Conservation (phyloP, 2,797 vertebrate species). For the Coluber constrictor region DNA sequence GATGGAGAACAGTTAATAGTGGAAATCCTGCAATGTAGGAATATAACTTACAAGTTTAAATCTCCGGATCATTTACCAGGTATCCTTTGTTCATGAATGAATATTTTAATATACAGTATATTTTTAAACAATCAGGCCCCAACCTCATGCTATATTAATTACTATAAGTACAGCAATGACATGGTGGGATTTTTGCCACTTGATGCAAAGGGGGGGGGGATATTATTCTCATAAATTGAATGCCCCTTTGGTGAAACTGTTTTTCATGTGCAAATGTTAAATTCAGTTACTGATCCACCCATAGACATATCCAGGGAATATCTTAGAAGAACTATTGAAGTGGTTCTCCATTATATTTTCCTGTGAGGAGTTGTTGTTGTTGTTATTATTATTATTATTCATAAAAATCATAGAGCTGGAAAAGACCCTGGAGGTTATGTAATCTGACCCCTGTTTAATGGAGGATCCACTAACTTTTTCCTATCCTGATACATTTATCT, state of each 20-base stretch:
- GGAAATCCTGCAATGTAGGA: conserved; percentile 97
- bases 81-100: conserved; percentile 55
- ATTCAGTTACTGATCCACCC: background rate
- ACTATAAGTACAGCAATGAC: background rate
- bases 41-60: conserved; percentile 99
- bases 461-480: background rate
- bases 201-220: background rate
- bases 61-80: conserved; percentile 97
- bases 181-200: background rate
- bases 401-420: background rate
- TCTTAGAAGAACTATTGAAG: background rate
- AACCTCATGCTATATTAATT: background rate
- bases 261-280: background rate
- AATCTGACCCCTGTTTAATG: background rate
- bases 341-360: background rate
- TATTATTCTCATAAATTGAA: background rate
- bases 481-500: background rate
- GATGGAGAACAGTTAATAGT: conserved; percentile 95
- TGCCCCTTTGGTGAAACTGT: background rate
- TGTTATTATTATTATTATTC: background rate
- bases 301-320: background rate
- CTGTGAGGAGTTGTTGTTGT: background rate
- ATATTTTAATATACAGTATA: background rate
- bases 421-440: background rate
- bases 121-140: background rate